Evolutionary conservation across 2,113 vertebrate species (phyloP).

Genomic region (Rhegmatorhina hoffmannsi): DNA sequence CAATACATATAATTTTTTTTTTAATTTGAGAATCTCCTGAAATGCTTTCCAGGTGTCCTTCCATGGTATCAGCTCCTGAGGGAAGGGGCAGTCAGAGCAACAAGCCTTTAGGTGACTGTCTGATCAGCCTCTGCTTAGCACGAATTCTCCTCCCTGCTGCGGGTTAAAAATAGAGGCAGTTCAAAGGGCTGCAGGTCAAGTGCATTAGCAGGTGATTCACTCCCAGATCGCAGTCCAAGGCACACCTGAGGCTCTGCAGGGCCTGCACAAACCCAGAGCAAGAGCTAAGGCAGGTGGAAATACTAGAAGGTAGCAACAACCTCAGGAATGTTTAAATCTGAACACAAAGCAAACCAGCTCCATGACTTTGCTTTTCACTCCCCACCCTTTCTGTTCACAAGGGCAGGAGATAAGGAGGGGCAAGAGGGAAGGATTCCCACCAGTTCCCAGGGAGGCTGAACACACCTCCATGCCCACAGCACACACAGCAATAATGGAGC

Average conservation of each 20-base stretch:
- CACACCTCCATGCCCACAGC: neutral
- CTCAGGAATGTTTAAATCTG: neutral
- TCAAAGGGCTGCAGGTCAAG: neutral
- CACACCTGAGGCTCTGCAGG: neutral
- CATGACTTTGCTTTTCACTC: neutral
- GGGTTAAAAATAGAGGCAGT: neutral
- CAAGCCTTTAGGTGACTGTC: neutral
- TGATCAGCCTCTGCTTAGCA: neutral
- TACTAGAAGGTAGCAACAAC: neutral
- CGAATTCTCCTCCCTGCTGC: neutral
- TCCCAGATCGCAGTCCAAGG: neutral
- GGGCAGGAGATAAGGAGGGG: neutral
- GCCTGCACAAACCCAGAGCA: neutral
- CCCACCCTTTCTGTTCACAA: neutral
- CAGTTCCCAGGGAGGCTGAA: neutral
- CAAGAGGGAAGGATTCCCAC: neutral
- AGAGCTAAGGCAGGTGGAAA: neutral
- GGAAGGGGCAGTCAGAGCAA: neutral
- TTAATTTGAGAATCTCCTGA: neutral
- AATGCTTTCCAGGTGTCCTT: neutral
- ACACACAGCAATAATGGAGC: neutral
- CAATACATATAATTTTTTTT: neutral
- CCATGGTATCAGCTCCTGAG: neutral
- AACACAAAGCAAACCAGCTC: neutral
- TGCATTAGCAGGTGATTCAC: neutral